phyloP scores from a whole-genome alignment of 2,113 vertebrate species.

The Recurvirostra avosetta region DNA sequence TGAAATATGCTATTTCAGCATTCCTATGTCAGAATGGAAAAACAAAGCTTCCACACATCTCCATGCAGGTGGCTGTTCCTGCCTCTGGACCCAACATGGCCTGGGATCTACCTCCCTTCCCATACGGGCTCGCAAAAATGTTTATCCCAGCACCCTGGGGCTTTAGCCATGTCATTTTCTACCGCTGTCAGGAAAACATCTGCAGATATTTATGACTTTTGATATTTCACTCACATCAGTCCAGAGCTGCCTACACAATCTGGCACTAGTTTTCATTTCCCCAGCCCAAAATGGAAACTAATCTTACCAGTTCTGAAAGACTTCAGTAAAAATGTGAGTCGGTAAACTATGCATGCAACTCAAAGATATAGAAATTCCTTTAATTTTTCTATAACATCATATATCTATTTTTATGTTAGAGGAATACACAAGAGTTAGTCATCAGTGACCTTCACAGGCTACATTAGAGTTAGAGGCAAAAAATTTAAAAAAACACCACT shows the following conservation, averaged over 20 bases:
- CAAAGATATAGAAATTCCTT: background rate
- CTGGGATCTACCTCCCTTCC: background rate
- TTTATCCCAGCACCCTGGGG: background rate
- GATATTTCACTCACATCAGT: background rate
- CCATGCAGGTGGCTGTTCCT: background rate
- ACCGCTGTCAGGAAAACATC: background rate
- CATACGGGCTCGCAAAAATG: background rate
- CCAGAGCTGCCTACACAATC: background rate
- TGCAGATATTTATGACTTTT: background rate
- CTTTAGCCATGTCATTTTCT: background rate
- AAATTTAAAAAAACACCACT: background rate
- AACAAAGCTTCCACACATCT: background rate
- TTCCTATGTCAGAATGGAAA: background rate
- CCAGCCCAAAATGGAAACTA: background rate
- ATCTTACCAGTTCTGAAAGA: background rate
- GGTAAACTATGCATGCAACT: background rate
- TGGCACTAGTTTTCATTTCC: background rate
- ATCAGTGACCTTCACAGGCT: background rate
- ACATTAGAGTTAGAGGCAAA: background rate
- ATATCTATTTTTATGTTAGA: background rate
- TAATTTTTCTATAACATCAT: background rate
- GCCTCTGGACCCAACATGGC: background rate
- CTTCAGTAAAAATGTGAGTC: background rate
- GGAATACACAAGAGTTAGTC: background rate
- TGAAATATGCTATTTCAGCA: background rate